Base-by-base conservation (phyloP, 2,888 invertebrate species). In the Emmelina monodactyla region DNA sequence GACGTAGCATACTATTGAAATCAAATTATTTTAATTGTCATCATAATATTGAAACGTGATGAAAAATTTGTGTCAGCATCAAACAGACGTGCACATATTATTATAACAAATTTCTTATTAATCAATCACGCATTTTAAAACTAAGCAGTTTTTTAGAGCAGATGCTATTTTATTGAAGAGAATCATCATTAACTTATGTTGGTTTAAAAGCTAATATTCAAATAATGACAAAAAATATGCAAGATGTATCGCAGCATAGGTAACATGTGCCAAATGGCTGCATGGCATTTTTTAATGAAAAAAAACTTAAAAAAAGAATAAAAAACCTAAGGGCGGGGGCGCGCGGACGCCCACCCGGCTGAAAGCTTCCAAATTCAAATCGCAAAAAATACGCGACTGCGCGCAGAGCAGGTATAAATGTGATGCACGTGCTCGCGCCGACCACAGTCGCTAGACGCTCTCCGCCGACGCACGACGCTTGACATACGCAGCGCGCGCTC, bases 291-390 rank as follows among this genome's bases (percentile, higher is more conserved):
- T 68, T 60, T 55, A 49, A 49, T 49, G 47, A 48, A 45, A 43
- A 31, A 54, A 57, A 58, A 41, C 41, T 25, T 31, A 28, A 36
- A 50, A 55, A 50, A 55, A n/a, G n/a, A n/a, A n/a, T n/a, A n/a
- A 50, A 55, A 57, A 53, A 50, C 43, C 50, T 42, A 57, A 69
- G 75, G 76, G 73, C 68, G 64, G 68, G 71, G 71, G 69, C 64
- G 62, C 57, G 53, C 59, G 47, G 51, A 58, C 62, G 62, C 63
- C 66, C 71, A 70, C 69, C 66, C 68, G 62, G 68, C 75, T 38
- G 73, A 73, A 75, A 76, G 73, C 75, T 73, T 71, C 75, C 71
- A 73, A 76, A 76, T 70, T 75, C 64, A 57, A 69, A 70, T 67
- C 62, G 72, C 75, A 62, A 72, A 79, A 75, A 71, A 76, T 69